Conservation (phyloP, 2,113 vertebrate species). For the Labeo rohita region DNA sequence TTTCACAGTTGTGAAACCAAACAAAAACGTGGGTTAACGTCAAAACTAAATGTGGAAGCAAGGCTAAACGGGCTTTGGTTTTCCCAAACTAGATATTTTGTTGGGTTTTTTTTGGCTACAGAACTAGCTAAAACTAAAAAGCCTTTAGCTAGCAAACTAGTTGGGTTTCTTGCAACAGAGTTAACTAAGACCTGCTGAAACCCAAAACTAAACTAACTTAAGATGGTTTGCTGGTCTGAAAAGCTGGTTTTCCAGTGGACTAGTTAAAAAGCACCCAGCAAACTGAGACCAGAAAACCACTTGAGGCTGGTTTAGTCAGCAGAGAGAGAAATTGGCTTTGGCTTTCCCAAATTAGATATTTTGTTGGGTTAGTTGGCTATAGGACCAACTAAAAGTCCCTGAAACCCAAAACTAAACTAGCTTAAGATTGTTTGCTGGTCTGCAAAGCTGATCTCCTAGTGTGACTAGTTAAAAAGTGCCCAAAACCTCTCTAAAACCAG, state of each 20-base stretch:
- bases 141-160: too few species aligned
- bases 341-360: background rate
- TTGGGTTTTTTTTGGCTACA: too few species aligned
- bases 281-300: too few species aligned
- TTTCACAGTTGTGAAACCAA: constrained; percentile 28
- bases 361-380: background rate
- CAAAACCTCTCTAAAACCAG: background rate
- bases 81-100: too few species aligned
- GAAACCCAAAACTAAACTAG: background rate
- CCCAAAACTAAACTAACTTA: too few species aligned
- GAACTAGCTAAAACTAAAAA: too few species aligned
- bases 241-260: too few species aligned
- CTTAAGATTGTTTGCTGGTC: background rate
- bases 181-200: too few species aligned
- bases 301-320: too few species aligned
- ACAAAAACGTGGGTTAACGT: constrained; percentile 8
- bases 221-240: background rate
- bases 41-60: background rate
- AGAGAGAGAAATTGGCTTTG: too few species aligned
- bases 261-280: background rate
- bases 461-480: background rate
- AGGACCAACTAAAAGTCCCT: too few species aligned
- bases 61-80: background rate
- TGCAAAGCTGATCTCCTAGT: background rate
- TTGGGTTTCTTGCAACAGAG: too few species aligned